These are phyloP conservation scores for Elgonia sp. DNA, from an alignment of 2,888 invertebrate genomes.

Conservation along the genomic window DNA sequence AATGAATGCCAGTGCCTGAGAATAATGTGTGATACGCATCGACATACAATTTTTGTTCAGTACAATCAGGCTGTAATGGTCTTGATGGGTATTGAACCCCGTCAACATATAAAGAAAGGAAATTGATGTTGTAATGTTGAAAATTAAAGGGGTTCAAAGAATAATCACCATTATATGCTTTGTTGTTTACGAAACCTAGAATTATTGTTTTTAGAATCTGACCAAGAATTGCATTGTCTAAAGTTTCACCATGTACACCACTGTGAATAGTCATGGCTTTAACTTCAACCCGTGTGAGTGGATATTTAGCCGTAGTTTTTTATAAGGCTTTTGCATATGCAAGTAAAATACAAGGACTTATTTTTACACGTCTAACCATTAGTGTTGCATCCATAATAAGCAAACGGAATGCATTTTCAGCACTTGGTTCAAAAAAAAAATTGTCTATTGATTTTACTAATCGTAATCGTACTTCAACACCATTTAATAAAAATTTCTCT, in stretches of 20 bases:
- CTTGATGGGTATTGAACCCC: constrained; percentile 67
- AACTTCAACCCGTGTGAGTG: constrained; percentile 69
- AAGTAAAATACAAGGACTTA: constrained; percentile 78
- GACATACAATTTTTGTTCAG: constrained; percentile 56
- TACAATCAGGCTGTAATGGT: constrained; percentile 75
- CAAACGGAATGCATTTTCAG: too few species aligned
- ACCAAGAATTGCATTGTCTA: constrained; percentile 82
- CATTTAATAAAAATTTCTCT: constrained; percentile 76
- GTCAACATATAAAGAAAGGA: constrained; percentile 3
- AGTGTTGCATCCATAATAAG: too few species aligned
- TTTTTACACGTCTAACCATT: constrained; percentile 54
- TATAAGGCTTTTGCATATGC: constrained; percentile 77
- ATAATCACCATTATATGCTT: constrained; percentile 75
- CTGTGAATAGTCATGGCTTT: too few species aligned
- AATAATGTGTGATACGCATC: constrained; percentile 79
- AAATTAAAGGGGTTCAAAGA: constrained; percentile 74
- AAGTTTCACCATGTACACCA: constrained; percentile 77
- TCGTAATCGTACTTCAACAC: constrained; percentile 73
- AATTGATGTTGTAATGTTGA: too few species aligned
- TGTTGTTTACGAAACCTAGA: constrained; percentile 79
- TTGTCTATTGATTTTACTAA: constrained; percentile 73
- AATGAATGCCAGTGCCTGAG: constrained; percentile 74
- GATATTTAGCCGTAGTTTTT: constrained; percentile 70
- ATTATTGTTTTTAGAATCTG: constrained; percentile 82
- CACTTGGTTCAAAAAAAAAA: constrained; percentile 69